Evolutionary conservation across 2,797 vertebrate species (phyloP).

Genomic region (Babyrousa celebensis): DNA sequence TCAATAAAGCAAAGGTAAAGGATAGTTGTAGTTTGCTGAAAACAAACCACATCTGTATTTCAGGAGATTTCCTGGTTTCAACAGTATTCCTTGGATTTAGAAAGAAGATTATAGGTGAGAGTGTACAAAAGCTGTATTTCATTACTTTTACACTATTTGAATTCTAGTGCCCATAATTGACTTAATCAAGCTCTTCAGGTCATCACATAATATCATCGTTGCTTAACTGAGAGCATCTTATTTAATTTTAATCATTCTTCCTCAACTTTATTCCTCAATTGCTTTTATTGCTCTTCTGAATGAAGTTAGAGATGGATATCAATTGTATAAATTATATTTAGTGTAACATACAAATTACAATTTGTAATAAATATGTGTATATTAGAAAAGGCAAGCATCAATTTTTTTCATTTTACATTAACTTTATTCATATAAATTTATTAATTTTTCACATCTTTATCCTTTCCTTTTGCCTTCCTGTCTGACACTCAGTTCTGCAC

Average conservation of each 20-base stretch:
- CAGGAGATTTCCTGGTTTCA: background rate
- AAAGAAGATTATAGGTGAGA: background rate
- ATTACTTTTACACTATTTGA: constrained; percentile 21
- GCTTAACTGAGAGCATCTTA: background rate
- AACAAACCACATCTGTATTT: background rate
- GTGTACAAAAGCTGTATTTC: background rate
- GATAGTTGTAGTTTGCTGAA: background rate
- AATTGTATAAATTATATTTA: background rate
- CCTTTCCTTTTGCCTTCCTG: background rate
- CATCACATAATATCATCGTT: background rate
- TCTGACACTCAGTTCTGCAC: background rate
- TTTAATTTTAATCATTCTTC: background rate
- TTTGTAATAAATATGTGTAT: background rate
- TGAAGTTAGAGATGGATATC: background rate
- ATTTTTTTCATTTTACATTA: background rate
- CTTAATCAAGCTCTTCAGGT: background rate
- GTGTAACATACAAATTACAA: background rate
- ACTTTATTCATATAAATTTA: background rate
- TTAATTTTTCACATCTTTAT: background rate
- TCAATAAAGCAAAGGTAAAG: background rate
- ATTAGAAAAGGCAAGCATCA: background rate
- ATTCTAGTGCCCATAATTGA: background rate
- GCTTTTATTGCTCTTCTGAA: background rate
- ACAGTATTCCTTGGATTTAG: background rate
- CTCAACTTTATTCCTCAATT: background rate